These are phyloP conservation scores for Ophthalmolycus amberensis DNA, from an alignment of 2,113 vertebrate genomes.

Conservation along the genomic window DNA sequence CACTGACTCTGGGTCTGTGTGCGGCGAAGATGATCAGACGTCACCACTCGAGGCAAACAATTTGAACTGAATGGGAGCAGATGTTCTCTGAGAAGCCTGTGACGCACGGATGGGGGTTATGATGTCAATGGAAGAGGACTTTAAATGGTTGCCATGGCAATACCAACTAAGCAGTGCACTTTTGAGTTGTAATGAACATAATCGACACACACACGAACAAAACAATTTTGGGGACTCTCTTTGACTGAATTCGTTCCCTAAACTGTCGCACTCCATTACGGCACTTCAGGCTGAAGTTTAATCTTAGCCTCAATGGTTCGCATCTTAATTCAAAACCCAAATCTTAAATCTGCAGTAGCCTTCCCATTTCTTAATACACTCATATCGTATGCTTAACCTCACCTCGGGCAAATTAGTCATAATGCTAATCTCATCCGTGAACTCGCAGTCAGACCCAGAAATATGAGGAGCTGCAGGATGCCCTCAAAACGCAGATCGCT, in stretches of 20 bases:
- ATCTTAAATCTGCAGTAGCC: slow-evolving; percentile 6
- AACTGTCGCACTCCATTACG: not conserved
- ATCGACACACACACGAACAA: not conserved
- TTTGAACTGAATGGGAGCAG: slow-evolving; percentile 57
- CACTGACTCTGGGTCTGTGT: not conserved
- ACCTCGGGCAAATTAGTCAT: slow-evolving; percentile 22
- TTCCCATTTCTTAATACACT: not conserved
- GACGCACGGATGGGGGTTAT: slow-evolving; percentile 38
- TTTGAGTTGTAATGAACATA: slow-evolving; percentile 9
- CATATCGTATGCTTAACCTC: slow-evolving; percentile 12
- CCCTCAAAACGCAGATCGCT: not conserved
- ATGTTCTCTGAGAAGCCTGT: slow-evolving; percentile 41
- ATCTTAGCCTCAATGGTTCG: not conserved
- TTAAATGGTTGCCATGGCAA: slow-evolving; percentile 44
- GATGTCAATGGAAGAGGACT: slow-evolving; percentile 33
- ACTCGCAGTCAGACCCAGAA: slow-evolving; percentile 30
- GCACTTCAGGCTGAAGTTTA: slow-evolving; percentile 1
- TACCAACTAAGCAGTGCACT: slow-evolving; percentile 3
- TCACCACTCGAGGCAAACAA: slow-evolving; percentile 14
- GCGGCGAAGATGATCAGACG: slow-evolving; percentile 22
- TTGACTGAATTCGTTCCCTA: not conserved
- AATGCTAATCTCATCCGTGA: slow-evolving; percentile 40
- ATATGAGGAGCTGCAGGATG: not conserved
- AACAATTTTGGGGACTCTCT: not conserved
- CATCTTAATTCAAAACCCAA: slow-evolving; percentile 20